Evolutionary conservation across 1,140 invertebrate species (phyloP).

Genomic region (Branchinecta lindahli): DNA sequence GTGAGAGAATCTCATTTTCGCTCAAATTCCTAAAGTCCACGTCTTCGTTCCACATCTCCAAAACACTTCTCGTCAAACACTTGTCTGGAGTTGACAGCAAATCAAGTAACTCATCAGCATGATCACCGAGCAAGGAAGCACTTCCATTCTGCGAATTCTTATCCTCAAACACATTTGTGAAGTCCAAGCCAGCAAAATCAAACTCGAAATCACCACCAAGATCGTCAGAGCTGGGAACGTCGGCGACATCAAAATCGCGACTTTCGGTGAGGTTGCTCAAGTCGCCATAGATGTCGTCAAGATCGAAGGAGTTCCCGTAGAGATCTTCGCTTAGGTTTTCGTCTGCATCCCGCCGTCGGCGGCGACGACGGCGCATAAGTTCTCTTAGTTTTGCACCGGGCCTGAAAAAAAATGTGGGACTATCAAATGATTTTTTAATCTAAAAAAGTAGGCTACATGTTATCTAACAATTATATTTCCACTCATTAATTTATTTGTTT

Average conservation of each 20-base stretch:
- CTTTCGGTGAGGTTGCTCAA: not conserved
- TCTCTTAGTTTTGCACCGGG: conserved; percentile 2
- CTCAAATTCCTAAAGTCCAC: conserved; percentile 26
- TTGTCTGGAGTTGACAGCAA: conserved; percentile 16
- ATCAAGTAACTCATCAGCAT: conserved; percentile 14
- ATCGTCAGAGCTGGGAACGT: not conserved
- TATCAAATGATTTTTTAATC: no score
- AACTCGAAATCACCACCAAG: not conserved
- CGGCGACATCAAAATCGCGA: not conserved
- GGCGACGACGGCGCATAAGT: not conserved
- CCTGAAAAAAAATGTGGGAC: not conserved
- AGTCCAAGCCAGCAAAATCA: conserved; percentile 17
- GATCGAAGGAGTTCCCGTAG: not conserved
- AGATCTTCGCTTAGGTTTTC: not conserved
- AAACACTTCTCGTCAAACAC: conserved; percentile 17
- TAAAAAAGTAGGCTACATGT: no score
- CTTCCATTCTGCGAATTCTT: not conserved
- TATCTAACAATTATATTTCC: no score
- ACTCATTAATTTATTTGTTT: no score
- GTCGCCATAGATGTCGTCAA: not conserved
- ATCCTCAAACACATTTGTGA: conserved; percentile 17
- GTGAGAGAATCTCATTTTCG: conserved; percentile 26
- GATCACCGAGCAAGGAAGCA: conserved; percentile 11
- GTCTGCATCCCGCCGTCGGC: not conserved
- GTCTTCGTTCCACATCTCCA: conserved; percentile 20